These are phyloP conservation scores for Dromiciops gliroides DNA, from an alignment of 2,113 vertebrate species.

Conservation along the genomic window DNA sequence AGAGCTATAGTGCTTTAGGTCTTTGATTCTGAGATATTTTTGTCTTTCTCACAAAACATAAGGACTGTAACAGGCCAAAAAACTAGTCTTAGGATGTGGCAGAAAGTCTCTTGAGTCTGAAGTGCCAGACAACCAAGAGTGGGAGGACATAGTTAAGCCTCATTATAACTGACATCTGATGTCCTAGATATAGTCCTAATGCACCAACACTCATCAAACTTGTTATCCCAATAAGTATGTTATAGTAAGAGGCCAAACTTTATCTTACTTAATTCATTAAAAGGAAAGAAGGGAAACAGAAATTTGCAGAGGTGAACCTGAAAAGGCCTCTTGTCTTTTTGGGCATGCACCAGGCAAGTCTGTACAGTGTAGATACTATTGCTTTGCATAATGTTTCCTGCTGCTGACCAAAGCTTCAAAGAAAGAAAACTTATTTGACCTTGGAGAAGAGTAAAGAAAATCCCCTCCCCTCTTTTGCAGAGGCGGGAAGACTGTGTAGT, in stretches of 20 bases:
- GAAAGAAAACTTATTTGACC: not conserved
- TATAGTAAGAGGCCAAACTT: not conserved
- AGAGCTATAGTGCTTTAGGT: not conserved
- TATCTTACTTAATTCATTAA: not conserved
- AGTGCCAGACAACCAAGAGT: fast-evolving
- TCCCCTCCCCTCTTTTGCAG: not conserved
- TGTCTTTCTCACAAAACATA: not conserved
- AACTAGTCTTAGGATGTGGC: not conserved
- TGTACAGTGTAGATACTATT: not conserved
- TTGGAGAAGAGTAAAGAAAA: not conserved
- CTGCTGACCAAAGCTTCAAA: not conserved
- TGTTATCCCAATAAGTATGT: not conserved
- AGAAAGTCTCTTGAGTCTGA: not conserved
- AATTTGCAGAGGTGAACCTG: not conserved
- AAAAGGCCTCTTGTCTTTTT: not conserved
- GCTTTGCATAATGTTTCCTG: not conserved
- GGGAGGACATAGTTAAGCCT: not conserved
- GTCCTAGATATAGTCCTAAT: fast-evolving
- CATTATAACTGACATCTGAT: not conserved
- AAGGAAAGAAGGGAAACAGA: not conserved
- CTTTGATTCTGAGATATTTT: not conserved
- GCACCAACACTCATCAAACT: not conserved
- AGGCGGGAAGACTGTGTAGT: not conserved
- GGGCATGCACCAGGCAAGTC: not conserved
- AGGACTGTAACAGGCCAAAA: not conserved